Evolutionary conservation across 2,113 vertebrate genomes (phyloP), one percentile per base, ranked within the genome.

Genomic region (Toxostoma redivivum): DNA sequence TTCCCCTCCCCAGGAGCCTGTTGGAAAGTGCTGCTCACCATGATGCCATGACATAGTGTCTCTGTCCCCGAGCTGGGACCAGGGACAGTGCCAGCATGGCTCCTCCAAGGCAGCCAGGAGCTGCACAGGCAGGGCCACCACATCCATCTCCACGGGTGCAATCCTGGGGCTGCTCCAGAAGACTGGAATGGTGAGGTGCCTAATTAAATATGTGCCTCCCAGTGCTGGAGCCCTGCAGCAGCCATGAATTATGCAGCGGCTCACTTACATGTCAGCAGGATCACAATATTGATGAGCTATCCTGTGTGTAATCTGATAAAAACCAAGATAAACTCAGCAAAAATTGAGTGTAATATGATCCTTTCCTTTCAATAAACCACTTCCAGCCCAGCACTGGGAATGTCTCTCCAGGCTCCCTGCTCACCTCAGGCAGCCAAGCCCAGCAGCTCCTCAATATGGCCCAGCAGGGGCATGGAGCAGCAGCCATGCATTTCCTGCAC

Each of bases 281-380:
- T 94, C 97, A 95, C 94, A 94, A 92, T 93, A 97, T 96, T 96
- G 96, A 96, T 96, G 96, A 96, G 95, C 88, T 96, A 97, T 94
- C 95, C 86, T 30, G 6, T 15, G 18, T 82, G 94, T 94, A 97
- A 97, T 95, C 92, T 91, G 92, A 93, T 94, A 95, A 97, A 96
- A 97, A 94, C 76, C 72, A 66, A 97, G 94, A 96, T 95, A 95
- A 94, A 96, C 95, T 97, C 97, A 95, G 96, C 95, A 96, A 95
- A 95, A 95, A 91, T 79, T 66, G 91, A 95, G 94, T 81, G 90
- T 58, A 88, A 88, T 79, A 88, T 86, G 94, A 95, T 84, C 92
- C 92, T 87, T 89, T 83, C 88, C 86, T 94, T 85, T 92, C 94
- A 88, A 94, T 92, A 94, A 88, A 83, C 82, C 70, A 83, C 65